These are phyloP conservation scores for Botia almorhae DNA, from an alignment of 2,797 vertebrate genomes.

Conservation along the genomic window DNA sequence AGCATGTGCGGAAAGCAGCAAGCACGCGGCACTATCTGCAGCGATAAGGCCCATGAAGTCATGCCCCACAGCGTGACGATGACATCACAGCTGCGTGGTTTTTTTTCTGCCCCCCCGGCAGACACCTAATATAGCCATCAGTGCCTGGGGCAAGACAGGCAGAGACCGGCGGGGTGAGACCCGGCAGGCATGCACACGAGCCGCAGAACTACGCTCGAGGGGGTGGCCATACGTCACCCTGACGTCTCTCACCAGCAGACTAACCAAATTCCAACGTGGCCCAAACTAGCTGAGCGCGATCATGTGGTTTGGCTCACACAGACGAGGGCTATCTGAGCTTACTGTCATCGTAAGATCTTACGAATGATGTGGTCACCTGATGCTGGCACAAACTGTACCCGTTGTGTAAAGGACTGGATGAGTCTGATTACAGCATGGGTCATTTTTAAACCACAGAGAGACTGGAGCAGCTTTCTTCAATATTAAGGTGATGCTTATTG, in stretches of 20 bases:
- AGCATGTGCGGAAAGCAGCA: conserved; percentile 59
- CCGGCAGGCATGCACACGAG: conserved; percentile 6
- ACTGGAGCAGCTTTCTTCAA: background rate
- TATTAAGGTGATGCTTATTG: conserved; percentile 23
- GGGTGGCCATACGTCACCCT: conserved; percentile 56
- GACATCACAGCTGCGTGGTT: conserved; percentile 66
- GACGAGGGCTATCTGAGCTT: conserved; percentile 27
- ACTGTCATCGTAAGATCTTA: conserved; percentile 25
- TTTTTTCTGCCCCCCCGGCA: conserved; percentile 39
- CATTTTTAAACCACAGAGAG: conserved; percentile 27
- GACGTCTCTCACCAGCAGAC: conserved; percentile 66
- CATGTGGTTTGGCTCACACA: conserved; percentile 47
- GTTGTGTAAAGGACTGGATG: conserved; percentile 38
- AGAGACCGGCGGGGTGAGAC: conserved; percentile 15
- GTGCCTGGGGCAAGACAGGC: conserved; percentile 48
- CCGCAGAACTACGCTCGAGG: background rate
- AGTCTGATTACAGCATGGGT: conserved; percentile 42
- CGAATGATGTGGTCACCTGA: conserved; percentile 51
- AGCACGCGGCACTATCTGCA: conserved; percentile 59
- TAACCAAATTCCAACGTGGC: conserved; percentile 57
- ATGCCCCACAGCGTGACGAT: conserved; percentile 72
- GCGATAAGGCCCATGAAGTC: conserved; percentile 71
- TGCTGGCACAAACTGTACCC: conserved; percentile 29
- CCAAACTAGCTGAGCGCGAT: conserved; percentile 27
- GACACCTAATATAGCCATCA: conserved; percentile 75